phyloP scores from a whole-genome alignment of 2,113 vertebrate genomes.

The Rynchops niger region DNA sequence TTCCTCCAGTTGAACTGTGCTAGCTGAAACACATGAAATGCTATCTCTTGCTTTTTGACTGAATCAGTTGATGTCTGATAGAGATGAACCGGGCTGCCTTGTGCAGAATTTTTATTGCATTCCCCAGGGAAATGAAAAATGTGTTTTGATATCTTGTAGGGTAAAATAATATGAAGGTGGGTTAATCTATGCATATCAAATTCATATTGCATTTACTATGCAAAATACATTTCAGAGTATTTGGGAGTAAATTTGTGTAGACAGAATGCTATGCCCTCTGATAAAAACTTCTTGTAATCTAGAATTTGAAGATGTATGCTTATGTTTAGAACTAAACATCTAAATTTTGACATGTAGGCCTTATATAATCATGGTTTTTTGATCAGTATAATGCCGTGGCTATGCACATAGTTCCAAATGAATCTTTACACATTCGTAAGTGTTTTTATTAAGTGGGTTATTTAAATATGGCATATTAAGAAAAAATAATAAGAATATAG shows the following conservation, averaged over 20 bases:
- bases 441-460: not conserved
- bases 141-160: not conserved
- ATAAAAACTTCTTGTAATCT: not conserved
- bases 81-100: accelerated
- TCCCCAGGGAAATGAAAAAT: not conserved
- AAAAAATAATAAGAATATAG: not conserved
- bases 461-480: not conserved
- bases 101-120: not conserved
- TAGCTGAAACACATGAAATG: not conserved
- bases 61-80: not conserved
- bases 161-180: not conserved
- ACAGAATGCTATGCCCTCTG: not conserved
- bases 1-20: not conserved
- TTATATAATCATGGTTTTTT: not conserved
- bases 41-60: not conserved
- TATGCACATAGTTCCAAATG: not conserved
- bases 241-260: not conserved
- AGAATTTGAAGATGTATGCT: not conserved
- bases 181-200: not conserved
- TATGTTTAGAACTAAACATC: not conserved
- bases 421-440: not conserved
- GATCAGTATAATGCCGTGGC: not conserved
- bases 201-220: not conserved
- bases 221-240: not conserved
- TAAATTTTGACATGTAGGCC: not conserved